phyloP scores from a whole-genome alignment of 1,140 invertebrate genomes.

The Wiebesia pumilae region DNA sequence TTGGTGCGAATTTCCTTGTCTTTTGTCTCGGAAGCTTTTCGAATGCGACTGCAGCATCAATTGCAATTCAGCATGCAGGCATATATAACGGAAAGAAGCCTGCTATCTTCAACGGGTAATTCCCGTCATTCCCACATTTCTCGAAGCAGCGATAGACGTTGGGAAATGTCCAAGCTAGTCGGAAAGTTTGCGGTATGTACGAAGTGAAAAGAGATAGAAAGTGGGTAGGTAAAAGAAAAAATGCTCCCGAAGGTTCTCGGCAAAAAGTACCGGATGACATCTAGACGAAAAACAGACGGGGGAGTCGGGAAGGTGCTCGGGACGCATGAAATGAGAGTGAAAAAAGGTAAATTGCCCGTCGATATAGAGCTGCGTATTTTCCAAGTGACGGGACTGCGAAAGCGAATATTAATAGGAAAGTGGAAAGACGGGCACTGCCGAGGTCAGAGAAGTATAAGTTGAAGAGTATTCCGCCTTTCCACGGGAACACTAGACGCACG shows the following conservation, averaged over 20 bases:
- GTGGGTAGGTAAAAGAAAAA: background rate
- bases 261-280: background rate
- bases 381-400: background rate
- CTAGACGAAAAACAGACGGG: background rate
- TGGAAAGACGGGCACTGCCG: background rate
- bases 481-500: slow-evolving; percentile 58
- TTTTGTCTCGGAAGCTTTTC: background rate
- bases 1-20: background rate
- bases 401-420: background rate
- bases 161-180: background rate
- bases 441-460: slow-evolving; percentile 52
- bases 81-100: background rate
- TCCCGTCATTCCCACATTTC: background rate
- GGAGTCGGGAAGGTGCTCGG: background rate
- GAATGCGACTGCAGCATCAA: background rate
- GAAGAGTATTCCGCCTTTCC: slow-evolving; percentile 40
- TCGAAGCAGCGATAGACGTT: background rate
- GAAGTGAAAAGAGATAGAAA: background rate
- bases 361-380: background rate
- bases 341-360: background rate
- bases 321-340: background rate
- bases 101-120: background rate
- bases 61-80: background rate
- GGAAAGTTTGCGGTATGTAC: background rate
- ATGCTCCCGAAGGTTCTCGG: background rate